phyloP scores from a whole-genome alignment of 1,140 invertebrate species.

The Drosophila busckii region DNA sequence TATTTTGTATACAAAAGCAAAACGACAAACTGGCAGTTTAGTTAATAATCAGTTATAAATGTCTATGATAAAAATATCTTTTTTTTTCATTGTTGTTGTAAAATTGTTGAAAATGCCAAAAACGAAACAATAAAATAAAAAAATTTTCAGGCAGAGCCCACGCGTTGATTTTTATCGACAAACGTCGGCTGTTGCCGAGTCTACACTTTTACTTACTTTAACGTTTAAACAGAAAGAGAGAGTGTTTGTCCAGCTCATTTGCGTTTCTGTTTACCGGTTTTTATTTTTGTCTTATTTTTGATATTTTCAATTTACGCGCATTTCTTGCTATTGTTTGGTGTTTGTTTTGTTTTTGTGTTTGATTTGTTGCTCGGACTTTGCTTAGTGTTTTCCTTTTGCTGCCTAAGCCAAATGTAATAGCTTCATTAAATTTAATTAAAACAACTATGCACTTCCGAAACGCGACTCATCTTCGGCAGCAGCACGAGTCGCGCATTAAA shows the following conservation, averaged over 20 bases:
- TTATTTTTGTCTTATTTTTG: slow-evolving; percentile 26
- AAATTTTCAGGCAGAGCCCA: slow-evolving; percentile 29
- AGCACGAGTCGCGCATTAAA: slow-evolving; percentile 47
- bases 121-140: too few relatives aligned
- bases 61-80: background rate
- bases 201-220: slow-evolving; percentile 73
- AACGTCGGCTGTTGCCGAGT: slow-evolving; percentile 20
- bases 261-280: slow-evolving; percentile 71
- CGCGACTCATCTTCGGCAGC: slow-evolving; percentile 22
- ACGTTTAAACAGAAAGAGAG: slow-evolving; percentile 67
- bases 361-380: too few relatives aligned
- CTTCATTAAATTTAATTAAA: slow-evolving; percentile 72
- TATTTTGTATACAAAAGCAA: too few relatives aligned
- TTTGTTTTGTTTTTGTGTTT: background rate
- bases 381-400: slow-evolving; percentile 5
- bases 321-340: slow-evolving; percentile 30
- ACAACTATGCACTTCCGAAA: slow-evolving; percentile 56
- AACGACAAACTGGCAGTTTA: slow-evolving; percentile 2
- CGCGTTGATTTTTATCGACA: slow-evolving; percentile 35
- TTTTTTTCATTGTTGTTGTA: background rate
- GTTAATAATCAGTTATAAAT: slow-evolving; percentile 5
- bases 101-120: slow-evolving; percentile 9
- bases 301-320: slow-evolving; percentile 38
- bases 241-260: slow-evolving; percentile 69
- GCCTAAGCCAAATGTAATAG: slow-evolving; percentile 43